phyloP scores from a whole-genome alignment of 2,113 vertebrate genomes.

The Haplotaxodon microlepis region DNA sequence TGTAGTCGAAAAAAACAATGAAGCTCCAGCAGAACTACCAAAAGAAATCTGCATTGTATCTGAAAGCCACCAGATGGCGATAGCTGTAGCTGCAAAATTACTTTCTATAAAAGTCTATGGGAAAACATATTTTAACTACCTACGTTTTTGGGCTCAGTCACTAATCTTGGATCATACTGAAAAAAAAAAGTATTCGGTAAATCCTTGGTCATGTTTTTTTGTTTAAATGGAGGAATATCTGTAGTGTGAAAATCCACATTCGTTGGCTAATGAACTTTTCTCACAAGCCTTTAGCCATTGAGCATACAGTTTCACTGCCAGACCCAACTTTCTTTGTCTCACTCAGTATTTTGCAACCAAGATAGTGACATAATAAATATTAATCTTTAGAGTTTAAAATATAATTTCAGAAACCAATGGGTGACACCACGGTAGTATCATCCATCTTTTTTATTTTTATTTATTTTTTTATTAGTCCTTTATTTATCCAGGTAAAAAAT shows the following conservation, averaged over 20 bases:
- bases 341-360: neutral
- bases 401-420: neutral
- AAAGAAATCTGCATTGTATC: neutral
- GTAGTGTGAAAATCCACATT: neutral
- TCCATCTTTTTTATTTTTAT: neutral
- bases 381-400: neutral
- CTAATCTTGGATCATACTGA: neutral
- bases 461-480: neutral
- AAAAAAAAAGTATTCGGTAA: neutral
- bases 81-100: neutral
- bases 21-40: neutral
- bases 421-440: neutral
- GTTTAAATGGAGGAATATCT: neutral
- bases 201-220: neutral
- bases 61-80: neutral
- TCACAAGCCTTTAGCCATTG: neutral
- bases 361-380: neutral
- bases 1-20: neutral
- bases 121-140: neutral
- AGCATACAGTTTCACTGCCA: neutral
- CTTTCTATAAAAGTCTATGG: neutral
- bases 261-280: neutral
- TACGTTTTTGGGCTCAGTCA: neutral
- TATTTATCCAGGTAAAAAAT: neutral
- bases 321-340: neutral